Evolutionary conservation across 2,888 invertebrate genomes (phyloP).

Genomic region (Lepidocyrtoides sp.): DNA sequence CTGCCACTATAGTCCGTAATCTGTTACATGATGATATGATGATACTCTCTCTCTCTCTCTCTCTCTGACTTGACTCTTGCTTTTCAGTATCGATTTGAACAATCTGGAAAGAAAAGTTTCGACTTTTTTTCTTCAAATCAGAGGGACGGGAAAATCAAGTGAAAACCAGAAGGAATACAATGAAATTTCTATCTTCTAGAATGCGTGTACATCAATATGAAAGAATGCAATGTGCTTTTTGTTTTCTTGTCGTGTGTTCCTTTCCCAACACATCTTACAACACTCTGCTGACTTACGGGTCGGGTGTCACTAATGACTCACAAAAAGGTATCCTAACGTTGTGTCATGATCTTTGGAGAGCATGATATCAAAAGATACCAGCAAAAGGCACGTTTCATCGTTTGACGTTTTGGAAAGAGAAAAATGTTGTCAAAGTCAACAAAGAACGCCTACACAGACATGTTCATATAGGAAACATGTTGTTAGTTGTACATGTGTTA

Average conservation of each 20-base stretch:
- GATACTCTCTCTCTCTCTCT: too few species aligned
- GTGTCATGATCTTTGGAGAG: too few species aligned
- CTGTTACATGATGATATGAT: background rate
- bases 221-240: constrained; percentile 17
- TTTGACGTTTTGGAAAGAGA: background rate
- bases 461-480: too few species aligned
- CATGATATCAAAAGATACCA: background rate
- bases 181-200: too few species aligned
- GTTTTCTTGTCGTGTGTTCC: background rate
- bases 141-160: background rate
- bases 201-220: too few species aligned
- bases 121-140: constrained; percentile 24
- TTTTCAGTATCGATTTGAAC: constrained; percentile 56
- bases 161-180: background rate
- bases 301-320: background rate
- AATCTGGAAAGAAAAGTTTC: constrained; percentile 38
- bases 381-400: background rate
- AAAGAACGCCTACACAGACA: too few species aligned
- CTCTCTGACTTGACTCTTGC: constrained; percentile 23
- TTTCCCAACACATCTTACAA: constrained; percentile 18
- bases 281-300: too few species aligned
- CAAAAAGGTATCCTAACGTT: background rate
- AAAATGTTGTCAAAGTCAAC: background rate
- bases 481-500: too few species aligned
- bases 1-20: background rate